Evolutionary conservation across 1,140 invertebrate species (phyloP).

Genomic region (Episyrphus balteatus): DNA sequence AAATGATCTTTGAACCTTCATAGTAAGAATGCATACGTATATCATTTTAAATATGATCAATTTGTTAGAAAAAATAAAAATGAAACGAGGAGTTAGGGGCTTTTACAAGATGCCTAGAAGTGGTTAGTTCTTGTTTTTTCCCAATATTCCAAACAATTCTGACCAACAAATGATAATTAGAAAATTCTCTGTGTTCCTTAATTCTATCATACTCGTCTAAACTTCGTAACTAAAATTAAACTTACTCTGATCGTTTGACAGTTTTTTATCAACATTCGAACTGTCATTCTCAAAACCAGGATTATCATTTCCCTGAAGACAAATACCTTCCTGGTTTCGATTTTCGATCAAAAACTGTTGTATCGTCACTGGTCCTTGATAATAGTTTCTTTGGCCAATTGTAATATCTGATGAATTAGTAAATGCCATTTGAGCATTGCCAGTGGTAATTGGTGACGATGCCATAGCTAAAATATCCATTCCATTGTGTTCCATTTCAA

Average conservation of each 20-base stretch:
- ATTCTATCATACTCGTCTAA: no score
- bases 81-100: no score
- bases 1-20: no score
- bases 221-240: no score
- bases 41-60: no score
- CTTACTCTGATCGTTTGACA: neutral
- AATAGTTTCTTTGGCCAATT: constrained; percentile 52
- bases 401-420: constrained; percentile 50
- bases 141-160: no score
- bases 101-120: no score
- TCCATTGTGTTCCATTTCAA: constrained; percentile 3
- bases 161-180: no score
- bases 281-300: constrained; percentile 12
- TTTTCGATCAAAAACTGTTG: constrained; percentile 45
- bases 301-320: constrained; percentile 18
- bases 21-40: no score
- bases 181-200: no score
- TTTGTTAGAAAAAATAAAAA: no score
- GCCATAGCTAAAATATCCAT: constrained; percentile 8
- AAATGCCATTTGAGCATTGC: constrained; percentile 34
- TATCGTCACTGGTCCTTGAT: constrained; percentile 53
- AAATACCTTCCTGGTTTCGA: constrained; percentile 26
- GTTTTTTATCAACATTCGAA: neutral
- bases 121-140: no score
- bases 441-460: constrained; percentile 24